Evolutionary conservation across 2,113 vertebrate genomes (phyloP), one percentile per base, ranked within the genome.

Genomic region (Oenanthe melanoleuca): DNA sequence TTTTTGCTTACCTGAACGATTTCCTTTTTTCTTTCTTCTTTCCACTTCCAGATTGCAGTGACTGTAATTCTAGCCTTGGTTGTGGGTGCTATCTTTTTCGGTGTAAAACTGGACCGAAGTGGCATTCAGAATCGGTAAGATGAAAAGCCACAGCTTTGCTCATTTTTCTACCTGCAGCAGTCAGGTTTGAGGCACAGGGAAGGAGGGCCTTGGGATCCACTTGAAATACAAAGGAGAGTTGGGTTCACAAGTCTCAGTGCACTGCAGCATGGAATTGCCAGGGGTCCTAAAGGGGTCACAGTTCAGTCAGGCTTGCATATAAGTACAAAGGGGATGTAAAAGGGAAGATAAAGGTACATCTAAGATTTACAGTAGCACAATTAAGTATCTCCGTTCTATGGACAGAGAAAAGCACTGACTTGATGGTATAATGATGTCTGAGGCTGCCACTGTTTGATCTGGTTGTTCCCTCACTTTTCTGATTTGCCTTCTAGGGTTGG

Each of bases 91-190:
- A 97, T 97, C 63, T 97, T 96, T 88, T 97, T 97, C 2, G 89
- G 94, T 21, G 95, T 91, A 37, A 94, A 97, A 61, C 29, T 97
- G 81, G 88, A 97, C 82, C 65, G 42, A 72, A 96, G 92, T 47
- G 97, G 97, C 72, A 95, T 97, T 93, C 97, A 97, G 85, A 97
- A 97, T 71, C 88, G 97, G 97, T 97, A 91, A 92, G 87, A 61
- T 38, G 55, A 71, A 86, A 89, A 72, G 17, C 9, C 29, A 33
- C 16, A 70, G 34, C 50, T 89, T 84, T 74, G 21, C 74, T 88
- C 3, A 23, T 70, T 88, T 71, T 86, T 34, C 21, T 82, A 0
- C 44, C 16, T 28, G 25, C 47, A 79, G 42, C 28, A 83, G 33
- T 37, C 20, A 38, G 22, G 26, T 80, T 92, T 93, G 63, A 73